Evolutionary conservation across 2,797 vertebrate genomes (phyloP), one percentile per base, ranked within the genome.

Genomic region (Spinus pinus): DNA sequence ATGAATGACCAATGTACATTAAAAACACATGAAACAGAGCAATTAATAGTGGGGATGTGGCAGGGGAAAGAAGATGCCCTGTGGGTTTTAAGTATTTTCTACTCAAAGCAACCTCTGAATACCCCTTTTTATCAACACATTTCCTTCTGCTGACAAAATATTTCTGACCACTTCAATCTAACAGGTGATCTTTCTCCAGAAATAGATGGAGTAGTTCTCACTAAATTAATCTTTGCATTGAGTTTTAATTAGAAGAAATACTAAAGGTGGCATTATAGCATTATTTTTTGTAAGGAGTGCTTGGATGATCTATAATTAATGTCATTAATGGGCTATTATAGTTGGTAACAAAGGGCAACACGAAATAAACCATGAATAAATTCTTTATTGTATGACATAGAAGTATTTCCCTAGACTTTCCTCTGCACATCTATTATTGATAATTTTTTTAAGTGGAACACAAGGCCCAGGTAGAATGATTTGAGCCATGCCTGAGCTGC

Each of bases 331-430:
- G 42, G 4, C 33, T 81, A 30, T 84, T 70, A 79, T 67, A 90
- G 30, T 79, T 93, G 50, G 27, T 49, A 71, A 72, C 60, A 92
- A 93, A 92, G 57, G 60, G 42, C 86, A 95, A 90, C 60, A 72
- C 88, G n/a, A 41, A 58, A 65, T 79, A 6, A 73, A n/a, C 58
- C 91, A 42, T 69, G 86, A 87, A 57, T 85, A 85, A 58, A 67
- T 33, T 25, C 14, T 41, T 91, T 61, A n/a, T 42, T 19, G 42
- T 81, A 27, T 42, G 53, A 72, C n/a, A 50, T 35, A 51, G 54
- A 85, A 79, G 60, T 46, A 31, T 93, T 93, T 58, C 42, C 49
- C 20, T 86, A 12, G n/a, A 77, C 33, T 84, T 85, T 28, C 47
- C 72, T 90, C 16, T 77, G 18, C 19, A 14, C 10, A 88, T 94